phyloP scores from a whole-genome alignment of 2,888 invertebrate genomes.

The Drosophila neotestacea region DNA sequence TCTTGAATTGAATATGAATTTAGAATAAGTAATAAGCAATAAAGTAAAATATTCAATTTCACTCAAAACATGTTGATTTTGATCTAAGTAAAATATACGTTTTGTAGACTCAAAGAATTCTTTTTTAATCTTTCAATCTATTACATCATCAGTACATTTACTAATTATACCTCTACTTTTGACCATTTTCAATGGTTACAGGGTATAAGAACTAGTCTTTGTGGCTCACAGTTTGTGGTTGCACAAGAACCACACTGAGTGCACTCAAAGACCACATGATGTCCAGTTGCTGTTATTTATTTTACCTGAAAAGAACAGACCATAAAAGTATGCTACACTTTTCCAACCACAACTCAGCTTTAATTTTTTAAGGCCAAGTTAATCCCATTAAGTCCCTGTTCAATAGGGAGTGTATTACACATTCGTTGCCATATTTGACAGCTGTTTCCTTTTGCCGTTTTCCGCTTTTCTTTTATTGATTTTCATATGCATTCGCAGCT shows the following conservation, averaged over 20 bases:
- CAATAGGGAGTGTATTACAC: constrained; percentile 15
- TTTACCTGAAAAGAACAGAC: constrained; percentile 3
- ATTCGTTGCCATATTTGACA: constrained; percentile 24
- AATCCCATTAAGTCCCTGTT: neutral
- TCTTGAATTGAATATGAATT: too few species aligned
- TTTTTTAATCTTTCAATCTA: neutral
- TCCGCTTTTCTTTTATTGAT: constrained; percentile 31
- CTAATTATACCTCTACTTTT: neutral
- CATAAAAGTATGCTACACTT: constrained; percentile 10
- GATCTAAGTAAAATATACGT: neutral
- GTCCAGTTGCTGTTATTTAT: constrained; percentile 21
- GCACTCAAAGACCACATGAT: constrained; percentile 24
- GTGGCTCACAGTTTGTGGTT: constrained; percentile 43
- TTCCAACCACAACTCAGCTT: neutral
- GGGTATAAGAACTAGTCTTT: constrained; percentile 12
- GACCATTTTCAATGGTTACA: neutral
- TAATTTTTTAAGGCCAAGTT: neutral
- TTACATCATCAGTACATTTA: neutral
- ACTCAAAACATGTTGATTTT: neutral
- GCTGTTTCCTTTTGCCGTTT: constrained; percentile 7
- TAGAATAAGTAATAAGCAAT: too few species aligned
- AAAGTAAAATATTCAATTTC: too few species aligned
- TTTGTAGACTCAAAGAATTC: neutral
- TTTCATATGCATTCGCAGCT: constrained; percentile 50
- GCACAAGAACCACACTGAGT: constrained; percentile 15